phyloP scores from a whole-genome alignment of 2,113 vertebrate species.

The Ictidomys tridecemlineatus region DNA sequence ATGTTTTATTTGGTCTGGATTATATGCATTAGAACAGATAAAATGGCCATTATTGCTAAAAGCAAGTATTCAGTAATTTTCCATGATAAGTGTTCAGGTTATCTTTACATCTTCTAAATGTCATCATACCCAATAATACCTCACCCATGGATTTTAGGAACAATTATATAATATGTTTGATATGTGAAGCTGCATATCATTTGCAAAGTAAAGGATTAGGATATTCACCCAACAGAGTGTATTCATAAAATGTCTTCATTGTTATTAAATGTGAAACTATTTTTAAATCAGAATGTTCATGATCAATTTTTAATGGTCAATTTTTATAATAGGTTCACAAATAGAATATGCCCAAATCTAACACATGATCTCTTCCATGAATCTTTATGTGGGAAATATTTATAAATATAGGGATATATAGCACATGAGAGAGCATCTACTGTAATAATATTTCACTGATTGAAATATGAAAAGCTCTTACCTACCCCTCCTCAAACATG shows the following conservation, averaged over 20 bases:
- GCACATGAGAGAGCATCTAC: not conserved
- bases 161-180: not conserved
- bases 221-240: not conserved
- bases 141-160: not conserved
- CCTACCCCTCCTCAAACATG: not conserved
- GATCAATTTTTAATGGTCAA: not conserved
- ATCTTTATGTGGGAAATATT: not conserved
- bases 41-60: not conserved
- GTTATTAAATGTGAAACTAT: constrained; percentile 31
- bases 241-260: not conserved
- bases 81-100: not conserved
- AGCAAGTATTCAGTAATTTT: not conserved
- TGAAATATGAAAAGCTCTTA: not conserved
- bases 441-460: not conserved
- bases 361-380: not conserved
- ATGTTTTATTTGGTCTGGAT: not conserved
- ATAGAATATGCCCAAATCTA: not conserved
- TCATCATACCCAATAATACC: not conserved
- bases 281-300: constrained; percentile 27
- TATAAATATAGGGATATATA: not conserved
- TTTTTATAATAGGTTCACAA: not conserved
- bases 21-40: not conserved
- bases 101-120: not conserved
- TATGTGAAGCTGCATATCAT: not conserved
- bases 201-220: not conserved